Evolutionary conservation across 2,113 vertebrate species (phyloP).

Genomic region (Myanophis thanlyinensis): DNA sequence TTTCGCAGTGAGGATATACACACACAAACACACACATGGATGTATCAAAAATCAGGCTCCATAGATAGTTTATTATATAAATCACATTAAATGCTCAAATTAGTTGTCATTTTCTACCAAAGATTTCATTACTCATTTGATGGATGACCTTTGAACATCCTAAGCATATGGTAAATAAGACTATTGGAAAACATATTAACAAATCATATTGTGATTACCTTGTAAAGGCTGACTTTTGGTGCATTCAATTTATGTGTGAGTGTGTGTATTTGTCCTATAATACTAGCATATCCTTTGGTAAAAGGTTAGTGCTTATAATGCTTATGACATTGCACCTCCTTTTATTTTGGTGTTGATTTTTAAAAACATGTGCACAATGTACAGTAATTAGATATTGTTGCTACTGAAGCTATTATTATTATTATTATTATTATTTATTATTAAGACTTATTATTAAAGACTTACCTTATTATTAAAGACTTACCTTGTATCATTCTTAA

Average conservation of each 20-base stretch:
- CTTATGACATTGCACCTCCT: not conserved
- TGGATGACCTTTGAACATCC: not conserved
- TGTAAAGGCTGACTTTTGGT: not conserved
- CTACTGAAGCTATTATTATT: not conserved
- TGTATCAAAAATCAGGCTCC: not conserved
- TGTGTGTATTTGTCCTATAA: not conserved
- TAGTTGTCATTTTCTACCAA: not conserved
- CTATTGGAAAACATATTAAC: not conserved
- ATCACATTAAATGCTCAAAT: not conserved
- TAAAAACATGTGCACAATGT: not conserved
- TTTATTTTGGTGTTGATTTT: not conserved
- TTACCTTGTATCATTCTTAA: not conserved
- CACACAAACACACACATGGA: not conserved
- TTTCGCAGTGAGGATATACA: not conserved
- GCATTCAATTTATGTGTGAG: not conserved
- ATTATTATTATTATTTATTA: no score
- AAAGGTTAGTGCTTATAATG: not conserved
- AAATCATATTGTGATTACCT: not conserved
- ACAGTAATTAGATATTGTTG: not conserved
- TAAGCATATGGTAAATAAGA: not conserved
- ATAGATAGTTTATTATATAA: not conserved
- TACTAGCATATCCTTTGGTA: not conserved
- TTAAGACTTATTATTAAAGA: no score
- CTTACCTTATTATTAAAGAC: not conserved
- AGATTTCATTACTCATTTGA: not conserved